These are phyloP conservation scores for Nibea albiflora DNA, from an alignment of 2,113 vertebrate species.

Conservation along the genomic window DNA sequence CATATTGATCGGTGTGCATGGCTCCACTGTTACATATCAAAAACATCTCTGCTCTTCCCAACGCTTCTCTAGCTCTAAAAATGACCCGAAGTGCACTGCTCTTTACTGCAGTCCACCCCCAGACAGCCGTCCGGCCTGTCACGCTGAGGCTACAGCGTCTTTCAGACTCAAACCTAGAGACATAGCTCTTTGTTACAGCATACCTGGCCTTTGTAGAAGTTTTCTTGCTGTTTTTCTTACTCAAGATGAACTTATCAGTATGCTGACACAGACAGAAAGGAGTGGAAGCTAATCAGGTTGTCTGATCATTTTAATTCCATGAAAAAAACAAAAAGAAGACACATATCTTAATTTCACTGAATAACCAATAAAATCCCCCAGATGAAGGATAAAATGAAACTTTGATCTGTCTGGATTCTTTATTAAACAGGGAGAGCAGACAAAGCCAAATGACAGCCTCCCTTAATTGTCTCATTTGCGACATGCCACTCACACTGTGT, in stretches of 20 bases:
- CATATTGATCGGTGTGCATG: conserved; percentile 72
- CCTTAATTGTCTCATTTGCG: conserved; percentile 47
- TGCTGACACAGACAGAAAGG: conserved; percentile 28
- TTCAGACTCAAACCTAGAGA: conserved; percentile 44
- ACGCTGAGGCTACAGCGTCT: conserved; percentile 10
- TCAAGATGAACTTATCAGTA: conserved; percentile 38
- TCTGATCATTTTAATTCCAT: conserved; percentile 34
- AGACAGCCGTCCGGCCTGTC: conserved; percentile 37
- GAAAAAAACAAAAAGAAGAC: neutral
- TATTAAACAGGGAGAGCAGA: conserved; percentile 53
- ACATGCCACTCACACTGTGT: conserved; percentile 34
- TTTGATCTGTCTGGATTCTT: conserved; percentile 47
- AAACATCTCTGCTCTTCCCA: conserved; percentile 69
- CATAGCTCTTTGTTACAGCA: conserved; percentile 56
- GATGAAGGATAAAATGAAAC: conserved; percentile 54
- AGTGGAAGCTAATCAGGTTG: conserved; percentile 18
- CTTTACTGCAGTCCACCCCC: conserved; percentile 48
- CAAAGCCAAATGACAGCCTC: conserved; percentile 34
- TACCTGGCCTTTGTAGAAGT: conserved; percentile 47
- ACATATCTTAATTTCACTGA: conserved; percentile 42
- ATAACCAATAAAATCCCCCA: conserved; percentile 24
- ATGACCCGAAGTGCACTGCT: conserved; percentile 53
- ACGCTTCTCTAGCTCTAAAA: conserved; percentile 36
- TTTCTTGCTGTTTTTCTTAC: conserved; percentile 37
- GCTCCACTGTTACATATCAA: conserved; percentile 74